A percentile compares a stretch with the other conserved stretches of the same genome.
These are phyloP conservation scores for Neogobius melanostomus DNA, from an alignment of 2,113 vertebrate genomes.

Conservation along the genomic window DNA sequence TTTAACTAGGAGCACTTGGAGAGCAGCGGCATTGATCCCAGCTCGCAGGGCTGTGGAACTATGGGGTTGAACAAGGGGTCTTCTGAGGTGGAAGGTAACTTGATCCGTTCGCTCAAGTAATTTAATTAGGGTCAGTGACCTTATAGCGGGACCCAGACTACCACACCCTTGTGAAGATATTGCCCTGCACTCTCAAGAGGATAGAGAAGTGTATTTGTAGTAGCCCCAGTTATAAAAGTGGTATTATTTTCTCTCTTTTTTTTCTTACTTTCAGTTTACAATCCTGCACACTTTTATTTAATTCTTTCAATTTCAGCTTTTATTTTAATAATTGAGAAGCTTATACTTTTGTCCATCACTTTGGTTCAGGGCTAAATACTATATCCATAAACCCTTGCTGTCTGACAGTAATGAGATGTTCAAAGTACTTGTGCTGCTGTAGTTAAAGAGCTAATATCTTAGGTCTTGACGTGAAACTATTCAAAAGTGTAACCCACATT, in stretches of 20 bases:
- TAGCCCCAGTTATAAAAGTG: no score
- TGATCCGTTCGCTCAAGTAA: background rate
- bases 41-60: background rate
- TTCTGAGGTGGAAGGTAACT: background rate
- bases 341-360: background rate
- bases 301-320: no score
- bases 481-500: background rate
- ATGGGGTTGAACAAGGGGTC: background rate
- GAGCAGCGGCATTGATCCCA: background rate
- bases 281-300: no score
- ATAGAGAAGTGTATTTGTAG: no score
- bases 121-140: slow-evolving; percentile 7
- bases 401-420: background rate
- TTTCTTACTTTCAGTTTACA: no score
- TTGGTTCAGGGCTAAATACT: background rate
- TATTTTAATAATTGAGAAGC: no score
- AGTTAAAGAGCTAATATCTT: background rate
- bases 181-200: background rate
- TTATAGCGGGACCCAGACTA: background rate
- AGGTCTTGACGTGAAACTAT: background rate
- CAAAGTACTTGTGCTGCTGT: background rate
- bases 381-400: background rate
- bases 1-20: slow-evolving; percentile 3
- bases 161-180: background rate
- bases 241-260: no score